These are phyloP conservation scores for Scaptomyza cyrtandrae DNA, from an alignment of 2,888 invertebrate species.

Conservation along the genomic window DNA sequence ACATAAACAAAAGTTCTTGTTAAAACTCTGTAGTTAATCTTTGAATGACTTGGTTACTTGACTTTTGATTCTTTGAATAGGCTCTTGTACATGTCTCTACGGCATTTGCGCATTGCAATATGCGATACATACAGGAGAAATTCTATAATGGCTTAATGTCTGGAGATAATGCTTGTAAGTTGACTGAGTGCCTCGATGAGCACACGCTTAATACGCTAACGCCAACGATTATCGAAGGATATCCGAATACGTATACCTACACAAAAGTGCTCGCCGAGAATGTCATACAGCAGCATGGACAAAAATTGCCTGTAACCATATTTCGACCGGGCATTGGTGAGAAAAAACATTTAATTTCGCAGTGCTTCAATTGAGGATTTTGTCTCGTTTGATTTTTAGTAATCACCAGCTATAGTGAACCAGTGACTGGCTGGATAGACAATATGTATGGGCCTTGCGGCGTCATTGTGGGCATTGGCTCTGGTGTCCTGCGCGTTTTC, in stretches of 20 bases:
- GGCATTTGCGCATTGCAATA: slow-evolving; percentile 88
- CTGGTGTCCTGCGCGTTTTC: slow-evolving; percentile 87
- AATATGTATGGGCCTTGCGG: slow-evolving; percentile 88
- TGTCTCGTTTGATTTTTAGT: slow-evolving; percentile 74
- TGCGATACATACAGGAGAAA: slow-evolving; percentile 84
- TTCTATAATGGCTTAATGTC: slow-evolving; percentile 83
- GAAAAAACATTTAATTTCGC: slow-evolving; percentile 1
- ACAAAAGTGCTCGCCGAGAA: slow-evolving; percentile 91
- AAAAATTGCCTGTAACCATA: slow-evolving; percentile 88
- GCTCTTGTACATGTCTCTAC: slow-evolving; percentile 89
- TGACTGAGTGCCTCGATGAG: slow-evolving; percentile 84
- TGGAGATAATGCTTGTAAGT: slow-evolving; percentile 83
- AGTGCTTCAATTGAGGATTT: not conserved
- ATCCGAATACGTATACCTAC: slow-evolving; percentile 90
- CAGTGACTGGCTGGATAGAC: slow-evolving; percentile 89
- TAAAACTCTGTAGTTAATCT: not conserved
- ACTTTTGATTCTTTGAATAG: slow-evolving; percentile 44
- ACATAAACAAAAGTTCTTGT: not conserved
- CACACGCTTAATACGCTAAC: slow-evolving; percentile 83
- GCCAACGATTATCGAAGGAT: slow-evolving; percentile 81
- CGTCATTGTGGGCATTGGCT: slow-evolving; percentile 86
- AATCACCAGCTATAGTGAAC: slow-evolving; percentile 86
- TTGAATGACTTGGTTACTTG: not conserved
- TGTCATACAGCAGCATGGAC: slow-evolving; percentile 86
- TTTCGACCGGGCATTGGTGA: slow-evolving; percentile 89